Percentiles rank a stretch among this genome's conserved stretches.
These are phyloP conservation scores for Phytoseiulus persimilis DNA, from an alignment of 2,888 invertebrate genomes.

Conservation along the genomic window DNA sequence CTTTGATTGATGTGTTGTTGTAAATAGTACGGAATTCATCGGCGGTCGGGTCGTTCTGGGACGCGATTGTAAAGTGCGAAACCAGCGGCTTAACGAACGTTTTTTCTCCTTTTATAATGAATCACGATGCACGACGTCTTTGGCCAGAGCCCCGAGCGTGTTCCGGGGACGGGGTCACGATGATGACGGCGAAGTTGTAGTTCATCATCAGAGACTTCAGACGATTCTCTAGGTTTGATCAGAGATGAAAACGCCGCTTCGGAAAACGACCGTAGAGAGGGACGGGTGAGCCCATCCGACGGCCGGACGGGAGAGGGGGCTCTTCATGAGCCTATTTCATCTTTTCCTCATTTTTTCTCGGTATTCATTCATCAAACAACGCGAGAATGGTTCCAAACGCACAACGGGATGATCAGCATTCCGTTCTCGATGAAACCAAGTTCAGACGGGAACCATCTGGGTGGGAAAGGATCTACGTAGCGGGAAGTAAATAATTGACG, in stretches of 20 bases:
- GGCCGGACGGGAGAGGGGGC: background rate
- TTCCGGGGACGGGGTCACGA: background rate
- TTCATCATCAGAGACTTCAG: no score
- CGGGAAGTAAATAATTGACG: background rate
- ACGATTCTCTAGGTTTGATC: no score
- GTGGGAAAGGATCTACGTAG: background rate
- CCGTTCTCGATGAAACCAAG: background rate
- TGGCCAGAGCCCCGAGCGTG: background rate
- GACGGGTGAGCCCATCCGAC: background rate
- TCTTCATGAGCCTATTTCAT: background rate
- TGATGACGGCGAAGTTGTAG: no score
- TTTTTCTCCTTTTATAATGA: background rate
- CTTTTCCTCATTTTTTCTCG: background rate
- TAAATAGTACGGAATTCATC: background rate
- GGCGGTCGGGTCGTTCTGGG: background rate
- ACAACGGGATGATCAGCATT: background rate
- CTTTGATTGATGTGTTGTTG: background rate
- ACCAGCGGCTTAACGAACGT: background rate
- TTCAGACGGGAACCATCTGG: constrained; percentile 5
- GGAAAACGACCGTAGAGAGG: no score
- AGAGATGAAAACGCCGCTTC: no score
- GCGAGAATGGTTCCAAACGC: background rate
- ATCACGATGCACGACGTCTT: background rate
- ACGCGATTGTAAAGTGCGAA: constrained; percentile 39
- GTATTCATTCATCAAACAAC: background rate